Percentiles rank a stretch among this genome's conserved stretches.
These are phyloP conservation scores for Anniella stebbinsi DNA, from an alignment of 2,797 vertebrate species.

Conservation along the genomic window DNA sequence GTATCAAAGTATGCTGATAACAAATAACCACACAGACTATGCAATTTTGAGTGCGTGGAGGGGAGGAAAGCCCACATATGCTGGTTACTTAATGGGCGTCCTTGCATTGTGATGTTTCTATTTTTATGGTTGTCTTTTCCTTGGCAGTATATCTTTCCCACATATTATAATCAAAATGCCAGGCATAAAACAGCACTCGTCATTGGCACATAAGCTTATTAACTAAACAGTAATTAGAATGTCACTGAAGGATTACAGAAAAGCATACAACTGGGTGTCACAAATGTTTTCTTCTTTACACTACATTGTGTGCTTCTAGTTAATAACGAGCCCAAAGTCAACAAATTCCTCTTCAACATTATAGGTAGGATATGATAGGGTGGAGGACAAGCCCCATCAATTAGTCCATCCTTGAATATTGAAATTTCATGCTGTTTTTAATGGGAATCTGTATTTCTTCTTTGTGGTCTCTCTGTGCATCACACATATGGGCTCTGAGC, in stretches of 20 bases:
- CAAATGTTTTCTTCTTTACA: conserved; percentile 31
- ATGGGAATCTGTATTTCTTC: not conserved
- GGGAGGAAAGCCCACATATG: conserved; percentile 38
- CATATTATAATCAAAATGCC: conserved; percentile 72
- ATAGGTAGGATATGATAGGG: not conserved
- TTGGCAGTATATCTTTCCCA: conserved; percentile 61
- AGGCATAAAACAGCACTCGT: conserved; percentile 66
- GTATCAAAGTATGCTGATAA: conserved; percentile 70
- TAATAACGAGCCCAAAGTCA: conserved; percentile 46
- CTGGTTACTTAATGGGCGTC: conserved; percentile 58
- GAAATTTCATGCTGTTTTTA: conserved; percentile 2
- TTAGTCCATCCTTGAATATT: not conserved
- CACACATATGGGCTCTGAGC: no score
- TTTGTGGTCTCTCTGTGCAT: no score
- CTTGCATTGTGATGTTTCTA: conserved; percentile 71
- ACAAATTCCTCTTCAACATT: not conserved
- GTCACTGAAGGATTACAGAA: conserved; percentile 50
- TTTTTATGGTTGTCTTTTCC: conserved; percentile 63
- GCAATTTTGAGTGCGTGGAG: conserved; percentile 57
- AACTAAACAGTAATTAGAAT: conserved; percentile 73
- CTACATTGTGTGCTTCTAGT: conserved; percentile 14
- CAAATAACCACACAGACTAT: conserved; percentile 60
- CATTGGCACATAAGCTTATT: conserved; percentile 69
- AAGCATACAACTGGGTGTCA: conserved; percentile 21
- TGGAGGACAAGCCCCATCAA: not conserved